Evolutionary conservation across 2,797 vertebrate genomes (phyloP).

Genomic region (Gambelia wislizenii): DNA sequence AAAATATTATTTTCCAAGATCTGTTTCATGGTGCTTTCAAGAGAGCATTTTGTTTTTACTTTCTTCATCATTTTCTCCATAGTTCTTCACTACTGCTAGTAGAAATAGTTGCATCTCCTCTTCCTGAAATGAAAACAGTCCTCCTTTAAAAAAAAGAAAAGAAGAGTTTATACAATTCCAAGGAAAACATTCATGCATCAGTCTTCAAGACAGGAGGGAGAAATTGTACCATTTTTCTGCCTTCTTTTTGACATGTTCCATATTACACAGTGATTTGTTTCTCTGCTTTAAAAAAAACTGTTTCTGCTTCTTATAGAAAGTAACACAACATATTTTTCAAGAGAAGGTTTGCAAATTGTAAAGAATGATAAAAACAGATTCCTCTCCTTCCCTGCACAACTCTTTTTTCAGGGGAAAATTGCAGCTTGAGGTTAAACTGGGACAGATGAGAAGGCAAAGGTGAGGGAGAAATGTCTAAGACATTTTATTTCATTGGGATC

Average conservation of each 20-base stretch:
- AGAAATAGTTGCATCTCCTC: not conserved
- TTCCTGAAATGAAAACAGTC: not conserved
- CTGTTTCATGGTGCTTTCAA: not conserved
- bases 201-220: slow-evolving; percentile 33
- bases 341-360: not conserved
- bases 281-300: not conserved
- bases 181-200: slow-evolving; percentile 53
- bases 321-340: slow-evolving; percentile 4
- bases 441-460: slow-evolving; percentile 4
- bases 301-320: not conserved
- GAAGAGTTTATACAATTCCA: slow-evolving; percentile 25
- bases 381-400: not conserved
- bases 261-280: slow-evolving; percentile 50
- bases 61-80: not conserved
- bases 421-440: not conserved
- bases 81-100: not conserved
- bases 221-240: slow-evolving; percentile 55
- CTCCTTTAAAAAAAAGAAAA: slow-evolving; percentile 1
- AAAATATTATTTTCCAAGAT: not conserved
- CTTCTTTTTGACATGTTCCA: slow-evolving; percentile 52
- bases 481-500: not conserved
- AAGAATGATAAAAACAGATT: slow-evolving; percentile 4
- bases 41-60: not conserved
- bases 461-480: not conserved
- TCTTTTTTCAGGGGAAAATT: slow-evolving; percentile 16